phyloP scores from a whole-genome alignment of 2,113 vertebrate species.

The Hippocampus abdominalis region DNA sequence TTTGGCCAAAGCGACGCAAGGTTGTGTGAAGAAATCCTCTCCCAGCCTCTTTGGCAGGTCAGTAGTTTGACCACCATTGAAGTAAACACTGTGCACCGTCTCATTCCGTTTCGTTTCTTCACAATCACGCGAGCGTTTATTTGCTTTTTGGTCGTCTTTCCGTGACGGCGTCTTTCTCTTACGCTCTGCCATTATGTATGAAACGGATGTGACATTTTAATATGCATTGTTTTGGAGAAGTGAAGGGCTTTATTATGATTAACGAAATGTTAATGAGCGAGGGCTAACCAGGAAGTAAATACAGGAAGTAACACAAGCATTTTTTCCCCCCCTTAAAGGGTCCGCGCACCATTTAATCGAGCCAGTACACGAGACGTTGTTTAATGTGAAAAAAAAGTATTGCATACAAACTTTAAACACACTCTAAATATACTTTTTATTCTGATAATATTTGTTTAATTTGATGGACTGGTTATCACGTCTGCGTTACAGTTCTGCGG shows the following conservation, averaged over 20 bases:
- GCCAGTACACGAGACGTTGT: background rate
- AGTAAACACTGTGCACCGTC: conserved; percentile 75
- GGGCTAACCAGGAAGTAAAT: conserved; percentile 8
- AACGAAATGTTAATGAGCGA: background rate
- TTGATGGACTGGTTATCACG: no score
- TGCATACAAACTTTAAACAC: no score
- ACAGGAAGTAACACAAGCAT: conserved; percentile 31
- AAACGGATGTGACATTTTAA: background rate
- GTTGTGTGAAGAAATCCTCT: conserved; percentile 80
- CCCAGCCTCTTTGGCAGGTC: conserved; percentile 56
- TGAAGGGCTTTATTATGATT: background rate
- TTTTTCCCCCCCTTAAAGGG: conserved; percentile 54
- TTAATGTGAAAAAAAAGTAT: no score
- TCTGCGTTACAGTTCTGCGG: no score
- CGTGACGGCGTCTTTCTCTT: conserved; percentile 51
- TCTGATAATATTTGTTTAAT: no score
- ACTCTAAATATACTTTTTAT: background rate
- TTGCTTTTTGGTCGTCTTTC: background rate
- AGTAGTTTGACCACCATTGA: conserved; percentile 19
- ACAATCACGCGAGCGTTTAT: no score
- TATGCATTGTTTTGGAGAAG: background rate
- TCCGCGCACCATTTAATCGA: conserved; percentile 12
- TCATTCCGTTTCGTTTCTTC: background rate
- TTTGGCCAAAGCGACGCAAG: conserved; percentile 81
- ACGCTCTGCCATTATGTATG: conserved; percentile 39